phyloP scores from a whole-genome alignment of 2,888 invertebrate species.

The Kuschelorhynchus macadamiae region DNA sequence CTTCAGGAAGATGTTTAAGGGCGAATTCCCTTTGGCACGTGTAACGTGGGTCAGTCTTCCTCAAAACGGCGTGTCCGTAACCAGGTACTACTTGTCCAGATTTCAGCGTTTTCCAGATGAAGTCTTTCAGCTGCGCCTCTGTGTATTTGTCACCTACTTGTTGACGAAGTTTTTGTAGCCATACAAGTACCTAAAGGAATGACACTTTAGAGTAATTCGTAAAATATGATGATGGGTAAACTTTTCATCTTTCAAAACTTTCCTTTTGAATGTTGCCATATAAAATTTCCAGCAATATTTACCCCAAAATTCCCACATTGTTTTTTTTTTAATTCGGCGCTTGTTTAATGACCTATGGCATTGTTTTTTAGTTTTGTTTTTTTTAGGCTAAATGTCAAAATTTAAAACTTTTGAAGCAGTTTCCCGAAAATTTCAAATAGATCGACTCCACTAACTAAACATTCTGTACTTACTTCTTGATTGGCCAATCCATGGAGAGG shows the following conservation, averaged over 20 bases:
- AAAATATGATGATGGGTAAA: not conserved
- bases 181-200: constrained; percentile 82
- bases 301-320: too few relatives aligned
- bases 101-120: constrained; percentile 97
- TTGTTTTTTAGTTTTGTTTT: too few relatives aligned
- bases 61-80: constrained; percentile 95
- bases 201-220: not conserved
- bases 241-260: too few relatives aligned
- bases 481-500: constrained; percentile 97
- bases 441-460: too few relatives aligned
- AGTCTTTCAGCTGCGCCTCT: constrained; percentile 94
- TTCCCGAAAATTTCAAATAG: too few relatives aligned
- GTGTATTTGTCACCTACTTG: constrained; percentile 89
- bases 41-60: constrained; percentile 95
- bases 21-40: constrained; percentile 96
- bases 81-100: constrained; percentile 97
- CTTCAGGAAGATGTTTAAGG: constrained; percentile 92
- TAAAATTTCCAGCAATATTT: too few relatives aligned
- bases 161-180: constrained; percentile 91
- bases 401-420: too few relatives aligned
- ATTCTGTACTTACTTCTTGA: constrained; percentile 85
- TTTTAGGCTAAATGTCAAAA: too few relatives aligned
- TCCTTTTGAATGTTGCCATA: too few relatives aligned
- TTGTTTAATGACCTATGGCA: too few relatives aligned
- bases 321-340: too few relatives aligned